Evolutionary conservation across 92 coral and sea anemone species (phyloP).

Genomic region (Chrysogorgia sp.): DNA sequence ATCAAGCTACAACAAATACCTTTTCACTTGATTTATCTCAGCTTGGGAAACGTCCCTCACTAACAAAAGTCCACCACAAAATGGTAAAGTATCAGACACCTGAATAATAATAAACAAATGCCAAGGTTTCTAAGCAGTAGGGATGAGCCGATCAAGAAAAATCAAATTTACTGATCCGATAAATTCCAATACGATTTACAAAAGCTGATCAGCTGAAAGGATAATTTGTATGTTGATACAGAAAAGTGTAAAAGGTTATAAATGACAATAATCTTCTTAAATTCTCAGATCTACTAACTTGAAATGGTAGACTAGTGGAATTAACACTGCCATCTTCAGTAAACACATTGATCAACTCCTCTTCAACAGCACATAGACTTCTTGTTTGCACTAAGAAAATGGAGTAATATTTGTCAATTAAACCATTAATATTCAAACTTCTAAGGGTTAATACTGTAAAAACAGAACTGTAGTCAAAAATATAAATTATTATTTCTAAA

Average conservation of each 20-base stretch:
- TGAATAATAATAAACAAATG: background rate
- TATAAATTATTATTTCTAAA: too few relatives aligned
- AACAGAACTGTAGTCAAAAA: background rate
- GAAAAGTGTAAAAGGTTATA: background rate
- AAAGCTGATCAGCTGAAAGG: too few relatives aligned
- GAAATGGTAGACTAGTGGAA: conserved; percentile 80
- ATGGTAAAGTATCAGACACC: conserved; percentile 71
- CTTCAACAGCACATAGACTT: conserved; percentile 76
- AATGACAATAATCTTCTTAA: background rate
- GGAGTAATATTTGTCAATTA: background rate
- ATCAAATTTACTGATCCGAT: too few relatives aligned
- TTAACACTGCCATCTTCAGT: conserved; percentile 68
- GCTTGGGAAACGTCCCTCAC: conserved; percentile 77
- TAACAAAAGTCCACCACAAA: conserved; percentile 77
- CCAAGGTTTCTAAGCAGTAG: background rate
- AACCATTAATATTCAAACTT: background rate
- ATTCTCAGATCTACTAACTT: conserved; percentile 60
- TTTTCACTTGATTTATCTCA: conserved; percentile 75
- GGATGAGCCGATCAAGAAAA: too few relatives aligned
- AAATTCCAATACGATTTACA: too few relatives aligned
- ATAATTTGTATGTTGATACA: background rate
- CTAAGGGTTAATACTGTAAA: background rate
- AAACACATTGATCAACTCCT: conserved; percentile 77
- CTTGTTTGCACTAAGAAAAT: conserved; percentile 43
- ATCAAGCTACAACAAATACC: conserved; percentile 55